Base-by-base conservation (phyloP, 1,140 invertebrate genomes). In the Hycleus cichorii region DNA sequence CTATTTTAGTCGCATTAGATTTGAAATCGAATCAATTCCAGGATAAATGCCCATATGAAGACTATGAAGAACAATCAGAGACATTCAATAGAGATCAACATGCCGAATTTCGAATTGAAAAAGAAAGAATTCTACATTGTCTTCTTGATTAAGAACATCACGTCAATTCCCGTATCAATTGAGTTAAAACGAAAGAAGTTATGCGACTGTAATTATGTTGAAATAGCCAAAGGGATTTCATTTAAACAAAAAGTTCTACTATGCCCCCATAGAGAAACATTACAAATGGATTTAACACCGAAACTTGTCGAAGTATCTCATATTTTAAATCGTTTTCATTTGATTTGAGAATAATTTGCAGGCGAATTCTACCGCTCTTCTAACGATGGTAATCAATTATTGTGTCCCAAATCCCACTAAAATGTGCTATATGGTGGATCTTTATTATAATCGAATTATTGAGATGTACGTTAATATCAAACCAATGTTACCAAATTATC, bases 121-220 rank as follows among this genome's bases (percentile, higher is more conserved):
- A 27, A 62, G 12, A 57, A 56, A 6, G 9, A 40, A 40, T 63
- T 54, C 46, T 61, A 59, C 11, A 25, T 60, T 0, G 58, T 50
- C 40, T 58, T 67, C 48, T 44, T 65, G 3, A 40, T 68, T 2
- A 46, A 58, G 48, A 70, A 70, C 46, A 53, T 56, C 10, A 63
- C 62, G 11, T 43, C 12, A n/a, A 58, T 64, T 45, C 45, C 61
- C 7, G 57, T 59, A 8, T 49, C 40, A 11, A 25, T 63, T 10
- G 32, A 38, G 42, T 46, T 70, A 9, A 64, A 64, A 57, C 46
- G 66, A 18, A 48, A 53, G 44, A 68, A 68, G 58, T 39, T 65
- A 12, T 70, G 69, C 50, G 57, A 65, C 9, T 70, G 69, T 49
- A 40, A 32, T 32, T 32, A 32, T 32, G 32, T 32, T 32, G 32